Percentiles rank a stretch among this genome's conserved stretches.
Evolutionary conservation across 1,140 invertebrate genomes (phyloP).

Genomic region (Drosophila malerkotliana): DNA sequence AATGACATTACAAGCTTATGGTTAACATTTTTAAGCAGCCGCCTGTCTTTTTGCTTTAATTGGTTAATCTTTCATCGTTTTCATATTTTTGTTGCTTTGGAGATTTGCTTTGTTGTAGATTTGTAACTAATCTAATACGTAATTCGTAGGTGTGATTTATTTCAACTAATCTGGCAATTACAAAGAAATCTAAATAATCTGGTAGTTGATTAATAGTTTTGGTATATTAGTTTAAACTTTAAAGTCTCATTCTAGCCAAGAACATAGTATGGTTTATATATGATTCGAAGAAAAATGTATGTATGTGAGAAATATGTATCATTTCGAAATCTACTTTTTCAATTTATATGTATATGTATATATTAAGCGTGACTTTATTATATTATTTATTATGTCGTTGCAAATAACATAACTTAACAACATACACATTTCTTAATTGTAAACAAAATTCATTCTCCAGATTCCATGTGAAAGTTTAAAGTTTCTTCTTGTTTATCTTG

Average conservation of each 20-base stretch:
- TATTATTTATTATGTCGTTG: slow-evolving; percentile 30
- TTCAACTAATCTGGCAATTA: slow-evolving; percentile 14
- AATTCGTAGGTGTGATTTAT: slow-evolving; percentile 15
- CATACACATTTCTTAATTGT: slow-evolving; percentile 29
- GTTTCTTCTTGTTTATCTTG: slow-evolving; percentile 12
- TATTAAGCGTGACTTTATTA: slow-evolving; percentile 33
- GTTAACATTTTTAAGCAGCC: slow-evolving; percentile 3
- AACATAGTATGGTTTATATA: slow-evolving; percentile 16
- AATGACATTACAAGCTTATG: slow-evolving; percentile 13
- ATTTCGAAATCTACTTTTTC: slow-evolving; percentile 31
- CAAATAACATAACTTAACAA: slow-evolving; percentile 46
- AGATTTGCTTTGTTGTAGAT: slow-evolving; percentile 3
- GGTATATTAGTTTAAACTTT: background rate
- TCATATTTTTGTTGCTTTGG: background rate
- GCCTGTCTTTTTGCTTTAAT: slow-evolving; percentile 2
- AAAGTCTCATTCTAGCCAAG: slow-evolving; percentile 16
- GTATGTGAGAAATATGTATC: slow-evolving; percentile 12
- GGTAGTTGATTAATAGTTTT: slow-evolving; percentile 14
- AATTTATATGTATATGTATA: slow-evolving; percentile 12
- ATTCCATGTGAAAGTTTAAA: slow-evolving; percentile 3
- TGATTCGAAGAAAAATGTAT: slow-evolving; percentile 23
- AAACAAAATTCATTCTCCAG: slow-evolving; percentile 15
- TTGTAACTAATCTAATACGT: slow-evolving; percentile 26
- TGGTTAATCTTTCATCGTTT: background rate
- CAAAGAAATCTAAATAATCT: slow-evolving; percentile 39